Evolutionary conservation across 2,888 invertebrate species (phyloP), one percentile per base, ranked within the genome.

Genomic region (Pasiphila rectangulata): DNA sequence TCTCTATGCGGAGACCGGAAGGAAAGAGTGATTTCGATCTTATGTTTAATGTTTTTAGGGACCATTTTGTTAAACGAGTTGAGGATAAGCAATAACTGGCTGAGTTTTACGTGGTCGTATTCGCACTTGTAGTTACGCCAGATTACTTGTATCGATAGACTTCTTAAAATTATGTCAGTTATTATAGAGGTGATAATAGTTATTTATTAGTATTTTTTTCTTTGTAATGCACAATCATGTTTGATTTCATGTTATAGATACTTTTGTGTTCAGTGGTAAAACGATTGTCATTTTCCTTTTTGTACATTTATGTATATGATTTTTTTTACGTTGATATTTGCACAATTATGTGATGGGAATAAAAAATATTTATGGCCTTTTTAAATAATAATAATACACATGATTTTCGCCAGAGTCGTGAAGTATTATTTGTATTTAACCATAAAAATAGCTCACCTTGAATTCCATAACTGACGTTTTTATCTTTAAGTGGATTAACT

Each of bases 161-260:
- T 34, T 36, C 37, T 55, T 48, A 40, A 57, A 79, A 76, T 59
- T 52, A 36, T 42, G 50, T 45, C 54, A 54, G 42, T 50, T 58
- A 79, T 81, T 60, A 61, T 62, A 79, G 76, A 81, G 75, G 84
- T 85, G 86, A 86, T 86, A 85, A 85, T 83, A 84, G 81, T 61
- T 80, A 78, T 75, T 74, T 75, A 67, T 62, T 58, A 64, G 59
- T 71, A 66, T 66, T 72, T 82, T n/a, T n/a, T 74, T 71, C 73
- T 79, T 79, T 72, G 64, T 83, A 78, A 77, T 82, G 79, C 85
- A 84, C 84, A 87, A 86, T 84, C 79, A 79, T 81, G 75, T 76
- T 76, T 74, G 67, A 64, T 72, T 73, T 70, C 56, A 67, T 68
- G 63, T 60, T 65, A 60, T 55, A 51, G 44, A 56, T 63, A 59